A percentile compares a stretch with the other conserved stretches of the same genome.
Conservation (phyloP, 2,113 vertebrate genomes). For the Cariama cristata region DNA sequence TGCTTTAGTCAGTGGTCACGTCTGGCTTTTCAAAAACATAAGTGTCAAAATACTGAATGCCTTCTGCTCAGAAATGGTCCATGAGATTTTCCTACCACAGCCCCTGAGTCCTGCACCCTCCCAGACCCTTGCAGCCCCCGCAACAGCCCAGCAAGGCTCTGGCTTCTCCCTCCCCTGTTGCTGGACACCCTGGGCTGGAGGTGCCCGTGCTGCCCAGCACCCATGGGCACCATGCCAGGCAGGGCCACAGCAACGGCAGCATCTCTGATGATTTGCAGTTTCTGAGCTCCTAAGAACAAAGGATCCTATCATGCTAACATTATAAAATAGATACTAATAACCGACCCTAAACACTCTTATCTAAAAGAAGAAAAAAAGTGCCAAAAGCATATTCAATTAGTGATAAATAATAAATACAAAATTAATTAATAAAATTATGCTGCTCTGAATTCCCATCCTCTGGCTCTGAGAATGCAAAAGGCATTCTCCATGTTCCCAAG, state of each 20-base stretch:
- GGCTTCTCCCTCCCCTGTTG: neutral
- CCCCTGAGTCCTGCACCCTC: neutral
- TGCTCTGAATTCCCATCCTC: neutral
- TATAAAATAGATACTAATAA: neutral
- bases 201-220: neutral
- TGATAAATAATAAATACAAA: neutral
- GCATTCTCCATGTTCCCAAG: neutral
- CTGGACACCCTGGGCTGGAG: neutral
- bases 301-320: neutral
- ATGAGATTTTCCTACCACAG: neutral
- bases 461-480: neutral
- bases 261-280: neutral
- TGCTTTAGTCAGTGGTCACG: neutral
- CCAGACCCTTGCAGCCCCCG: neutral
- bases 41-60: neutral
- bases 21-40: neutral
- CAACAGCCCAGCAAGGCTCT: neutral
- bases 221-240: neutral
- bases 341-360: neutral
- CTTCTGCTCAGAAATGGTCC: neutral
- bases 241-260: neutral
- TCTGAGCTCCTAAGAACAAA: neutral
- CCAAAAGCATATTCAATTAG: neutral
- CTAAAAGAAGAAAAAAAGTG: neutral
- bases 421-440: conserved; percentile 2